phyloP scores from a whole-genome alignment of 2,113 vertebrate genomes.

The Myiopsitta monachus region DNA sequence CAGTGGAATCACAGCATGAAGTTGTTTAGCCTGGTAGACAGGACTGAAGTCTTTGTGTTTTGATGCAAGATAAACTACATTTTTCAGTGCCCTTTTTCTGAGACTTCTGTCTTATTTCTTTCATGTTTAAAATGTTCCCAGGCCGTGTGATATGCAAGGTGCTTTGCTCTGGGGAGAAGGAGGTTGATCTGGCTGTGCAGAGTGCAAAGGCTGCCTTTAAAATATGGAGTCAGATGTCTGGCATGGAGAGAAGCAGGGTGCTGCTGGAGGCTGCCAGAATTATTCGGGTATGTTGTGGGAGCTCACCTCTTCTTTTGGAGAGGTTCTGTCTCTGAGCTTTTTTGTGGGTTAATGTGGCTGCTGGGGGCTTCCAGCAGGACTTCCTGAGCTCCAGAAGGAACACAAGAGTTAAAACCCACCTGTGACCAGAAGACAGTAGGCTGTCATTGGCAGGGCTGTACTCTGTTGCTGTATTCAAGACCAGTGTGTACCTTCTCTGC shows the following conservation, averaged over 20 bases:
- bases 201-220: conserved; percentile 87
- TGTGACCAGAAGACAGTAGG: not conserved
- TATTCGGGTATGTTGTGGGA: conserved; percentile 80
- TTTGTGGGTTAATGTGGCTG: not conserved
- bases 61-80: accelerated
- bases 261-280: conserved; percentile 92
- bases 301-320: not conserved
- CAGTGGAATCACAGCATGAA: accelerated
- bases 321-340: not conserved
- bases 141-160: conserved; percentile 87
- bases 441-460: not conserved
- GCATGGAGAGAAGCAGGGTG: conserved; percentile 86
- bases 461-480: not conserved
- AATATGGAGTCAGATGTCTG: conserved; percentile 86
- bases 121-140: conserved; percentile 6
- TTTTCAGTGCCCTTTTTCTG: not conserved
- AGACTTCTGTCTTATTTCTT: not conserved
- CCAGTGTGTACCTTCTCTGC: not conserved
- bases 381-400: not conserved
- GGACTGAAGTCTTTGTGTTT: not conserved
- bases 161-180: conserved; percentile 83
- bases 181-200: conserved; percentile 86
- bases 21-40: not conserved
- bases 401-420: not conserved
- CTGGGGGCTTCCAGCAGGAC: not conserved